phyloP scores from a whole-genome alignment of 2,797 vertebrate genomes.

The Ammospiza maritima region DNA sequence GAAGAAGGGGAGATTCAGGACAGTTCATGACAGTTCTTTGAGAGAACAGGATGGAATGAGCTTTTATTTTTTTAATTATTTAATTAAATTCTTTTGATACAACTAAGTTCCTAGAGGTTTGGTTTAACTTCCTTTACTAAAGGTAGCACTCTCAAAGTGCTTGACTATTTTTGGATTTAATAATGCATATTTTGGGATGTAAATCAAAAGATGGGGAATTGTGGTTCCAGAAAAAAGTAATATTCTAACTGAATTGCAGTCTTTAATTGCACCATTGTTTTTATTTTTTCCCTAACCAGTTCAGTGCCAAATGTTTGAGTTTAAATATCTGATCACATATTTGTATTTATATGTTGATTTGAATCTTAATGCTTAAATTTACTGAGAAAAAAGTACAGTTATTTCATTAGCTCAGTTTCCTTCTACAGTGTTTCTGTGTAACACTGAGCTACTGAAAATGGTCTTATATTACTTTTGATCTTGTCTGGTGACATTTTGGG shows the following conservation, averaged over 20 bases:
- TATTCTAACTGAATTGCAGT: neutral
- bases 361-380: neutral
- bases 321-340: neutral
- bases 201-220: neutral
- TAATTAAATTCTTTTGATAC: neutral
- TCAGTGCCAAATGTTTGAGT: neutral
- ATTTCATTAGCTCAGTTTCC: constrained; percentile 2
- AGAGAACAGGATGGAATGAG: neutral
- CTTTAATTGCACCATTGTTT: neutral
- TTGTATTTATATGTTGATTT: neutral
- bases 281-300: neutral
- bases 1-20: constrained; percentile 73
- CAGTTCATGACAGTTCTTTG: constrained; percentile 32
- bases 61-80: neutral
- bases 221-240: neutral
- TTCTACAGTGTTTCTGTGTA: neutral
- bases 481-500: neutral
- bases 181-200: neutral
- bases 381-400: neutral
- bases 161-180: neutral
- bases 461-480: neutral
- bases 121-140: neutral
- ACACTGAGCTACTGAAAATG: neutral
- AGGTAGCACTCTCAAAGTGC: neutral
- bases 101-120: neutral